These are phyloP conservation scores for Acanthopagrus latus DNA, from an alignment of 2,797 vertebrate genomes.

Conservation along the genomic window DNA sequence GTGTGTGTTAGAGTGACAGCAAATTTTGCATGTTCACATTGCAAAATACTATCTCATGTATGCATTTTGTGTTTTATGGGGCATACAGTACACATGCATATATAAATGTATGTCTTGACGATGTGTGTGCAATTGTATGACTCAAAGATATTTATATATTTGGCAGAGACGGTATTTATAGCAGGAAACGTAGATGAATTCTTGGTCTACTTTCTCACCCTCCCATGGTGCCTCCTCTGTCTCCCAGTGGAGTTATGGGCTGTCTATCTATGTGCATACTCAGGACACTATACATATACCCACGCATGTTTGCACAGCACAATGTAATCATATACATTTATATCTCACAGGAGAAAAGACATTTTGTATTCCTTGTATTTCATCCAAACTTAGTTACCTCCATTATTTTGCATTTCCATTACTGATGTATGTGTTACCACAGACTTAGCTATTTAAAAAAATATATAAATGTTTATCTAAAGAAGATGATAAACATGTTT, in stretches of 20 bases:
- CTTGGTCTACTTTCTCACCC: slow-evolving; percentile 75
- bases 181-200: slow-evolving; percentile 73
- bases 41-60: slow-evolving; percentile 6
- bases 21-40: slow-evolving; percentile 15
- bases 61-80: slow-evolving; percentile 9
- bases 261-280: slow-evolving; percentile 67
- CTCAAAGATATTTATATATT: slow-evolving; percentile 68
- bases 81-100: slow-evolving; percentile 4
- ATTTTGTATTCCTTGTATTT: not conserved
- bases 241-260: slow-evolving; percentile 72
- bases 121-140: slow-evolving; percentile 46
- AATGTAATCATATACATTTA: slow-evolving; percentile 30
- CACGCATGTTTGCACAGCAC: slow-evolving; percentile 40
- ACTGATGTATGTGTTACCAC: not conserved
- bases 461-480: not conserved
- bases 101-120: slow-evolving; percentile 37
- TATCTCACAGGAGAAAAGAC: not conserved
- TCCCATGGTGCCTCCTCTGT: slow-evolving; percentile 70
- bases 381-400: not conserved
- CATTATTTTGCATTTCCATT: not conserved
- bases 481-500: not conserved
- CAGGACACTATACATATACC: slow-evolving; percentile 55
- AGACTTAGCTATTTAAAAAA: not conserved
- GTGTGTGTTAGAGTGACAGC: not conserved
- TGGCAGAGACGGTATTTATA: slow-evolving; percentile 72